A percentile compares a stretch with the other conserved stretches of the same genome.
Conservation (phyloP, 2,797 vertebrate genomes). For the Notolabrus celidotus region DNA sequence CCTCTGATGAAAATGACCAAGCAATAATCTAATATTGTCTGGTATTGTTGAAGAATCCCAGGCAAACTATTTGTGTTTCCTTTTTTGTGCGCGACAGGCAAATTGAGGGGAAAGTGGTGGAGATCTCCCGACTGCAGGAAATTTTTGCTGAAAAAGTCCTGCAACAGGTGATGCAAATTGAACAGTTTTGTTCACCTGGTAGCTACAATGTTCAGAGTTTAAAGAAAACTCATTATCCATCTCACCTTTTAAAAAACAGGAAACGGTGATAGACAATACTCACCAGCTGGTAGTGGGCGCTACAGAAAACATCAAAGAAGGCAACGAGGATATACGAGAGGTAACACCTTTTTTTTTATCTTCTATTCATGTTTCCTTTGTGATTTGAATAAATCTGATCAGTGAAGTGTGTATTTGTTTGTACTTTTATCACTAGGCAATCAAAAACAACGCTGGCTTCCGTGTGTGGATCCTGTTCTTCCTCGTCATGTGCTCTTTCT, state of each 20-base stretch:
- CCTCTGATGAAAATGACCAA: constrained; percentile 17
- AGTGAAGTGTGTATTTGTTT: neutral
- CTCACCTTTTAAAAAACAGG: constrained; percentile 79
- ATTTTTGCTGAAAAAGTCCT: constrained; percentile 98
- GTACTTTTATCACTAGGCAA: constrained; percentile 85
- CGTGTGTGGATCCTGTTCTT: constrained; percentile 99
- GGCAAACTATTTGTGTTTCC: neutral
- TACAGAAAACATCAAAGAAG: constrained; percentile 98
- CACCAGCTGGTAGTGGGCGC: constrained; percentile 98
- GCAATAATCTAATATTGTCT: constrained; percentile 13
- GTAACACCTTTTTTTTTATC: constrained; percentile 67
- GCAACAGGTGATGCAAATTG: constrained; percentile 89
- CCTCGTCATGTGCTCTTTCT: constrained; percentile 99
- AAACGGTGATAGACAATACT: constrained; percentile 94
- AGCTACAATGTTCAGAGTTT: neutral
- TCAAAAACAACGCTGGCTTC: constrained; percentile 99
- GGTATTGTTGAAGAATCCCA: constrained; percentile 4
- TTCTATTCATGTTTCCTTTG: neutral
- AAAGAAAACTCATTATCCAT: neutral
- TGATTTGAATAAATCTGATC: neutral
- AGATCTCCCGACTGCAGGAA: constrained; percentile 98
- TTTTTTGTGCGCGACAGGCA: constrained; percentile 84
- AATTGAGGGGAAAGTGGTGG: constrained; percentile 98
- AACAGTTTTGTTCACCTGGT: neutral
- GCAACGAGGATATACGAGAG: constrained; percentile 98